These are phyloP conservation scores for Odontamblyopus lacepedii DNA, from an alignment of 2,797 vertebrate species.

Conservation along the genomic window DNA sequence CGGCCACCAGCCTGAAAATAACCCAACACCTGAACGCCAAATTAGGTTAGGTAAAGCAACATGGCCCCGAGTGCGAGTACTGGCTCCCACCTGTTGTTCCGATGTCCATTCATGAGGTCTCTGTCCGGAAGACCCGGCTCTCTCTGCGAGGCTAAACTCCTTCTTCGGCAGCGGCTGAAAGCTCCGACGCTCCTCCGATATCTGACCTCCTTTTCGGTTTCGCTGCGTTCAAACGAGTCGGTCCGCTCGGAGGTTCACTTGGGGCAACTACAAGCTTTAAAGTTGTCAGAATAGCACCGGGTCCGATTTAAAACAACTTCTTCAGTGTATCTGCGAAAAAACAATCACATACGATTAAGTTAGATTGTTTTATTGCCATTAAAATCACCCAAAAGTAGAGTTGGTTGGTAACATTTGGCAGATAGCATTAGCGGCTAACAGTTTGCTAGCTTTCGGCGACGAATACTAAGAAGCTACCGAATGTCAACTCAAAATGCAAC, in stretches of 20 bases:
- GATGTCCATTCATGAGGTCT: slow-evolving; percentile 99
- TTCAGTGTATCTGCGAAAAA: slow-evolving; percentile 6
- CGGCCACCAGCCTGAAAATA: slow-evolving; percentile 25
- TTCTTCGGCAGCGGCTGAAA: slow-evolving; percentile 7
- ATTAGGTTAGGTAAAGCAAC: slow-evolving; percentile 9
- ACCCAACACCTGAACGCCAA: slow-evolving; percentile 27
- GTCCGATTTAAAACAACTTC: background rate
- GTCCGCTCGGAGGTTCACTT: slow-evolving; percentile 41
- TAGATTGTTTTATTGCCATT: slow-evolving; percentile 19
- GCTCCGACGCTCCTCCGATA: slow-evolving; percentile 16
- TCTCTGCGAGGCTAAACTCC: slow-evolving; percentile 28
- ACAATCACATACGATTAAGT: background rate
- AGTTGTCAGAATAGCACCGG: slow-evolving; percentile 19
- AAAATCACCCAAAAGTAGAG: slow-evolving; percentile 3
- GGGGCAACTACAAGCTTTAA: slow-evolving; percentile 39
- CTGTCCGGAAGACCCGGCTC: slow-evolving; percentile 78
- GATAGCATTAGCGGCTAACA: slow-evolving; percentile 44
- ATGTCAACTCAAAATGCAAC: slow-evolving; percentile 6
- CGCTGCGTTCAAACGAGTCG: slow-evolving; percentile 58
- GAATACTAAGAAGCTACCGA: slow-evolving; percentile 21
- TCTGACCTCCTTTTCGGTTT: slow-evolving; percentile 19
- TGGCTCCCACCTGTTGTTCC: slow-evolving; percentile 88
- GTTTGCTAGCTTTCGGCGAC: slow-evolving; percentile 60
- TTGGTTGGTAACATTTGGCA: slow-evolving; percentile 24
- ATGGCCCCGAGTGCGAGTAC: slow-evolving; percentile 4